Base-by-base conservation (phyloP, 2,113 vertebrate genomes). In the Cromileptes altivelis region DNA sequence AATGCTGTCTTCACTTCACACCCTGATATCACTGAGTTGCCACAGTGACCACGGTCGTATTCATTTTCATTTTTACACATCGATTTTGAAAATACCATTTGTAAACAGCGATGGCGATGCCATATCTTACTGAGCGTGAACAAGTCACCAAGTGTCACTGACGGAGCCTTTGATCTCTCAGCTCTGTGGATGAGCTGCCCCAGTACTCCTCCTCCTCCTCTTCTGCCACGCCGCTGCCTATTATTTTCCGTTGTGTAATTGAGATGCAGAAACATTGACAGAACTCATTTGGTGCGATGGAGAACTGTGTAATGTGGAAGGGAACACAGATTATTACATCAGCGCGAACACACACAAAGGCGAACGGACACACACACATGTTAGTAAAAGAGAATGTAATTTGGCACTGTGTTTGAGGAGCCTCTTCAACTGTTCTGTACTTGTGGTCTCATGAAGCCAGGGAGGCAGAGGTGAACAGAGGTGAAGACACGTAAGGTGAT, bases 231-330 rank as follows among this genome's bases (percentile, higher is more conserved):
- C 80, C 10, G 63, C 89, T 90, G 87, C 92, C 90, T 85, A 86
- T 94, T 93, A 93, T 92, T 87, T 30, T 86, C 87, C 62, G 37
- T 81, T 37, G 86, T 80, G 91, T 93, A 94, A 95, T 94, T 94
- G 94, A 95, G 94, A 95, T 92, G 90, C 87, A 84, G 88, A 91
- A 95, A 91, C 94, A 95, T 93, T 94, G 93, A 93, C 94, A 94
- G 90, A 93, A 93, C 93, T 95, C 93, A 94, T 95, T 96, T 94
- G 93, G 89, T 78, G 89, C 88, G 61, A 89, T 93, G 86, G 92
- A 93, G 90, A 89, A 87, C 64, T 92, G 92, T 92, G 92, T 94
- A 93, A 91, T 80, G 86, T 82, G 90, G 61, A 89, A 81, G 85
- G 82, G 86, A 91, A 90, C 88, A 91, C 91, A 93, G 94, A 95